Percentiles rank a stretch among this genome's conserved stretches.
phyloP scores from a whole-genome alignment of 2,797 vertebrate species.

The Channallabes apus region DNA sequence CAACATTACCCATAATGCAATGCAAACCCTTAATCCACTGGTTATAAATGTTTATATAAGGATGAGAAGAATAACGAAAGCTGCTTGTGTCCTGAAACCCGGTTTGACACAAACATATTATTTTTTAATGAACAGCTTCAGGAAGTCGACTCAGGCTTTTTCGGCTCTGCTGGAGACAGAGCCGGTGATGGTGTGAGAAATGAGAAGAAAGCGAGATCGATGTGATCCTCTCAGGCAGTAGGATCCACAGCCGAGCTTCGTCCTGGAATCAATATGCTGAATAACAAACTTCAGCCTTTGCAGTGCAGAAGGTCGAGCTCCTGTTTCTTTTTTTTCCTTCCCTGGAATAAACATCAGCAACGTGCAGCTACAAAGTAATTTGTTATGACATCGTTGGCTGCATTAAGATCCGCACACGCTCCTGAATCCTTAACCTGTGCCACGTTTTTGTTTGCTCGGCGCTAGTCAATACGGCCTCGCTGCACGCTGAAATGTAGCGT shows the following conservation, averaged over 20 bases:
- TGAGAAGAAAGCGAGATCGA: conserved; percentile 30
- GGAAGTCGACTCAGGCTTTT: conserved; percentile 18
- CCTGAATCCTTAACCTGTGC: background rate
- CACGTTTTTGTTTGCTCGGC: background rate
- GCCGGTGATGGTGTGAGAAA: background rate
- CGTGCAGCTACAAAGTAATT: background rate
- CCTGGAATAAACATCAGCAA: conserved; percentile 21
- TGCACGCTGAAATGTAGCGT: too few species aligned
- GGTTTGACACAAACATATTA: background rate
- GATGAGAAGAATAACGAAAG: background rate
- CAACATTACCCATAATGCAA: too few species aligned
- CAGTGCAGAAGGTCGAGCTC: conserved; percentile 33
- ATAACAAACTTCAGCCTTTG: conserved; percentile 41
- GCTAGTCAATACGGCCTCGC: background rate
- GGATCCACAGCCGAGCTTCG: conserved; percentile 7
- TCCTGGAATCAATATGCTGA: conserved; percentile 38
- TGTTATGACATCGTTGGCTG: background rate
- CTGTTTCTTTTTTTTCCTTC: background rate
- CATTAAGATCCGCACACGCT: background rate
- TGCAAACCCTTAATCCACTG: too few species aligned
- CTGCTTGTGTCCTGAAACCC: background rate
- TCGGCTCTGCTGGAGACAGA: conserved; percentile 1
- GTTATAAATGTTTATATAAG: background rate
- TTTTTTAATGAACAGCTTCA: conserved; percentile 17
- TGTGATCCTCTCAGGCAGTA: conserved; percentile 28